Evolutionary conservation across 2,113 vertebrate species (phyloP), one percentile per base, ranked within the genome.

Genomic region (Mormyrus lacerda): DNA sequence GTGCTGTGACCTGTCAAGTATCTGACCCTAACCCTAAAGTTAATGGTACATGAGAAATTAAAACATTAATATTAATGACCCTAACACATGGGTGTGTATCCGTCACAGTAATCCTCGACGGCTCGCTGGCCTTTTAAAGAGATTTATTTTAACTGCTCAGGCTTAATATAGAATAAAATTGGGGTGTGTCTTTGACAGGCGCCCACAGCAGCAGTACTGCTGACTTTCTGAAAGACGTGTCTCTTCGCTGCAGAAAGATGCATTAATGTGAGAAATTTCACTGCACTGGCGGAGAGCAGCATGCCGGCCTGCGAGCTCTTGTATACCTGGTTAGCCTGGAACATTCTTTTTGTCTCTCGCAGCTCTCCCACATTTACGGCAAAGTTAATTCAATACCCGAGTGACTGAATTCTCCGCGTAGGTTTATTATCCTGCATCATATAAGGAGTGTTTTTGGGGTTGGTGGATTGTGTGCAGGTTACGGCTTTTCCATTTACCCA

Each of bases 111-210:
- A 31, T 69, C 61, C 73, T 79, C 19, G 73, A 15, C 35, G 35
- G 15, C 73, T 42, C 15, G 13, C 73, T 79, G 73, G 87, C 88
- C 89, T 91, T 92, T 92, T 90, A 89, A 92, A 91, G 39, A 90
- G 88, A 87, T 91, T 91, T 89, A 89, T 91, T 89, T 24, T 24
- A 87, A 82, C 44, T 47, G 84, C 89, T 90, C 48, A 86, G 88
- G 90, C 89, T 90, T 90, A 76, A 91, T 90, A 87, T 88, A 87
- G 85, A 89, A 88, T 90, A 79, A 89, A 93, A 93, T 90, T 90
- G 88, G 90, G 85, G 88, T 91, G 85, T 89, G 87, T 88, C 90
- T 86, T 91, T 39, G 65, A 85, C 53, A 73, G 86, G 82, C 24
- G 50, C 35, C 19, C 44, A 17, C 8, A 45, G 42, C 44, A 42